These are phyloP conservation scores for Saturnia pavonia DNA, from an alignment of 2,888 invertebrate species.

Conservation along the genomic window DNA sequence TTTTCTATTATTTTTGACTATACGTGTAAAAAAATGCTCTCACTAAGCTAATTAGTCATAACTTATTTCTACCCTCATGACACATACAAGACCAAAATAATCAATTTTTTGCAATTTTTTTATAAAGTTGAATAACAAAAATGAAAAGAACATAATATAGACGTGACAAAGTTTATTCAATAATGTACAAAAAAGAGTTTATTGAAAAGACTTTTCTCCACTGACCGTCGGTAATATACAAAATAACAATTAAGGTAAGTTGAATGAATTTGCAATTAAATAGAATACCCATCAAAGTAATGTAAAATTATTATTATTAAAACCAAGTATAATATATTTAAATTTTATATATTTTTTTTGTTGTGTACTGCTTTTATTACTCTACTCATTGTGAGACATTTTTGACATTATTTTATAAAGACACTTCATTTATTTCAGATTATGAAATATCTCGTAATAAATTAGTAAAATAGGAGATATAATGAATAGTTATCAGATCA, in stretches of 20 bases:
- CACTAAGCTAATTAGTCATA: too few relatives aligned
- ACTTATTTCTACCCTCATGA: background rate
- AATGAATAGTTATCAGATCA: slow-evolving; percentile 10
- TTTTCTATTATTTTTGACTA: too few relatives aligned
- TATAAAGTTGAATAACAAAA: too few relatives aligned
- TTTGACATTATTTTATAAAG: background rate
- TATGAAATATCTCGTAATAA: background rate
- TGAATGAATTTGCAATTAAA: background rate
- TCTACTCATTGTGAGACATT: background rate
- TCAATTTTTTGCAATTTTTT: too few relatives aligned
- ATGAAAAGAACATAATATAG: too few relatives aligned
- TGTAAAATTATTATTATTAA: background rate
- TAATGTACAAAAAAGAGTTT: background rate
- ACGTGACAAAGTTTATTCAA: too few relatives aligned
- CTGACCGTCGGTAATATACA: background rate
- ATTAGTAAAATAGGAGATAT: background rate
- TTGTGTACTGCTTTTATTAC: background rate
- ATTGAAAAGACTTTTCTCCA: too few relatives aligned
- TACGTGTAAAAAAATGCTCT: too few relatives aligned
- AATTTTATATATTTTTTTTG: background rate
- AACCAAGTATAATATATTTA: too few relatives aligned
- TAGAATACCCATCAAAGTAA: background rate
- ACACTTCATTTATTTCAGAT: background rate
- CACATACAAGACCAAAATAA: background rate
- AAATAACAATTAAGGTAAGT: background rate